phyloP scores from a whole-genome alignment of 1,140 invertebrate genomes.

The Tribolium madens region DNA sequence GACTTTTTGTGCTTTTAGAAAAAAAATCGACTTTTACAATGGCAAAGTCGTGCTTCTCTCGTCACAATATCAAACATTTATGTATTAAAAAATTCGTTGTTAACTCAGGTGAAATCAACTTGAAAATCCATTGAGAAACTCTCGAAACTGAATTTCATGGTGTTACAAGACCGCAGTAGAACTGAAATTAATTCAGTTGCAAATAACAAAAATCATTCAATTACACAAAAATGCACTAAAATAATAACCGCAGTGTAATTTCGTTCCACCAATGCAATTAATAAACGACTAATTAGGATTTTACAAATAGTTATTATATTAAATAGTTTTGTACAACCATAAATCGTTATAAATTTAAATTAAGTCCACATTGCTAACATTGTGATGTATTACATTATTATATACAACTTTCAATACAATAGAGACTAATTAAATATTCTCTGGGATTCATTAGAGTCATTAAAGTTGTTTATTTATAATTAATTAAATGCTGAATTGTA shows the following conservation, averaged over 20 bases:
- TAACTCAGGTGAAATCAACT: constrained; percentile 7
- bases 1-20: constrained; percentile 35
- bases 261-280: background rate
- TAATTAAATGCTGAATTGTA: constrained; percentile 25
- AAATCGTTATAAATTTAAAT: constrained; percentile 1
- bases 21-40: constrained; percentile 27
- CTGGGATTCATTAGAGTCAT: constrained; percentile 6
- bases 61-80: constrained; percentile 26
- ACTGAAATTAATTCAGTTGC: background rate
- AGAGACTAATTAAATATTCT: constrained; percentile 21
- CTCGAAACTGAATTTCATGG: constrained; percentile 3
- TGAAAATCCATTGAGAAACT: background rate
- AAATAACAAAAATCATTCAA: background rate
- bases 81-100: constrained; percentile 15
- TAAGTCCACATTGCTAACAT: background rate
- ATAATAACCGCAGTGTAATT: background rate
- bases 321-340: background rate
- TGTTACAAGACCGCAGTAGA: background rate
- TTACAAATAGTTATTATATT: background rate
- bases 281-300: background rate
- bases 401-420: constrained; percentile 2
- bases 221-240: background rate
- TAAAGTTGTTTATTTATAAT: constrained; percentile 29
- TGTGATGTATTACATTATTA: constrained; percentile 1
- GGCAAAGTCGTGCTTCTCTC: constrained; percentile 7